A percentile compares a stretch with the other conserved stretches of the same genome.
phyloP scores from a whole-genome alignment of 2,888 invertebrate species.

The Xanthorhoe spadicearia region DNA sequence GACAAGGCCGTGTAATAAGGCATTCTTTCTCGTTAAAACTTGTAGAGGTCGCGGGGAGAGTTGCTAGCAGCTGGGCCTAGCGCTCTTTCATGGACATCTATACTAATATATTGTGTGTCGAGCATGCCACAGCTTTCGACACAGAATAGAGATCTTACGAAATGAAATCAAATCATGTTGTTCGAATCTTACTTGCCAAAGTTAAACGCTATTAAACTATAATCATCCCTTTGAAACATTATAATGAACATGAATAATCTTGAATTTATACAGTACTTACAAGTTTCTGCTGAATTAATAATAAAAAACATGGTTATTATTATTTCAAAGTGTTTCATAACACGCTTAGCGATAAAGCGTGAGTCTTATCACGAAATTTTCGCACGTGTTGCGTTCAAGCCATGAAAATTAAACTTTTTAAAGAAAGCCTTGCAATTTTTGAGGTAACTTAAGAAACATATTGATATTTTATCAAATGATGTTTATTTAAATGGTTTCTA shows the following conservation, averaged over 20 bases:
- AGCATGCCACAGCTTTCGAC: no score
- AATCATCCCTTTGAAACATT: not conserved
- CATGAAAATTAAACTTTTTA: not conserved
- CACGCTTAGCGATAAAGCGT: constrained; percentile 22
- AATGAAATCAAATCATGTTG: not conserved
- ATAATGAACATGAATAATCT: not conserved
- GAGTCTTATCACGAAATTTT: constrained; percentile 23
- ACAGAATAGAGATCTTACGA: no score
- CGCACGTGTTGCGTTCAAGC: constrained; percentile 15
- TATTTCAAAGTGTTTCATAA: constrained; percentile 5
- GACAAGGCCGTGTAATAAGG: constrained; percentile 10
- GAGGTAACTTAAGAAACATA: not conserved
- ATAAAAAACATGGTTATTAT: not conserved
- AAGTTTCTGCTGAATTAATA: not conserved
- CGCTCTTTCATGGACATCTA: not conserved
- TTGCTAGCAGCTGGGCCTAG: not conserved
- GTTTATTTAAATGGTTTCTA: not conserved
- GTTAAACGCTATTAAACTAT: not conserved
- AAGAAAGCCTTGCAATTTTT: not conserved
- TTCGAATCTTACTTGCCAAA: not conserved
- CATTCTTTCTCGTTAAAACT: constrained; percentile 25
- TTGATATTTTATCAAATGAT: not conserved
- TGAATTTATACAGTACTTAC: not conserved
- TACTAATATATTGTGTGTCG: no score
- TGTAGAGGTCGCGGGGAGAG: constrained; percentile 27